Evolutionary conservation across 2,113 vertebrate species (phyloP).

Genomic region (Dolichotis patagonum): DNA sequence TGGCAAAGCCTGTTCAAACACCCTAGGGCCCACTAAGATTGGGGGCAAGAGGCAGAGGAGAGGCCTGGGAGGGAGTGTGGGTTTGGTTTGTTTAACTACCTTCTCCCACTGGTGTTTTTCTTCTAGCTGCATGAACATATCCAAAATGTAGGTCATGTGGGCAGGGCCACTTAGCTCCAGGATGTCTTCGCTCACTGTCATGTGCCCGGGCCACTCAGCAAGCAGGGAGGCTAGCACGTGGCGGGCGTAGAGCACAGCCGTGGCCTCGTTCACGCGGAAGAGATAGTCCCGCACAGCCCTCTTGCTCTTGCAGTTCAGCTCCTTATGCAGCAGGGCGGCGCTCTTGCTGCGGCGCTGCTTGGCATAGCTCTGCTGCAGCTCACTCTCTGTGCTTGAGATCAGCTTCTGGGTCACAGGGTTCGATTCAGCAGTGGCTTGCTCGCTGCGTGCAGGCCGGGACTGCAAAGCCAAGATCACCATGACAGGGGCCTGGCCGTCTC

Average conservation of each 20-base stretch:
- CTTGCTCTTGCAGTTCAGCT: slow-evolving; percentile 95
- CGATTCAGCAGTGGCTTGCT: slow-evolving; percentile 94
- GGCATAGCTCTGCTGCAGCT: slow-evolving; percentile 96
- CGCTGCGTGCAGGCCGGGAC: slow-evolving; percentile 93
- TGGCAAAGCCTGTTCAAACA: background rate
- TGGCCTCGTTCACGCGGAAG: slow-evolving; percentile 96
- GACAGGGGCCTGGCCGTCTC: background rate
- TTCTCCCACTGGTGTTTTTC: slow-evolving; percentile 96
- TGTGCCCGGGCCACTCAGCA: slow-evolving; percentile 93
- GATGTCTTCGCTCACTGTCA: slow-evolving; percentile 93
- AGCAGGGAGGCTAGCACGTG: slow-evolving; percentile 94
- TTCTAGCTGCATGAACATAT: slow-evolving; percentile 99
- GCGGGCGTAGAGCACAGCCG: slow-evolving; percentile 95
- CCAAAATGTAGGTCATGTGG: slow-evolving; percentile 98
- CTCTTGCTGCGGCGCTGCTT: slow-evolving; percentile 97
- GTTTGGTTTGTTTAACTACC: slow-evolving; percentile 84
- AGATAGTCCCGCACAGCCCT: slow-evolving; percentile 94
- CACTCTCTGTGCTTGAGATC: slow-evolving; percentile 96
- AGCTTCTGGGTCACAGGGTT: slow-evolving; percentile 95
- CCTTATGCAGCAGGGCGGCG: slow-evolving; percentile 95
- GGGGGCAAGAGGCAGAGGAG: background rate
- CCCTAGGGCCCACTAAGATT: background rate
- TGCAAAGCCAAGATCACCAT: slow-evolving; percentile 80
- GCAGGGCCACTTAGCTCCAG: slow-evolving; percentile 95
- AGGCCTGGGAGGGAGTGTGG: background rate